A percentile compares a stretch with the other conserved stretches of the same genome.
Conservation (phyloP, 2,888 invertebrate species). For the Parnassius mnemosyne region DNA sequence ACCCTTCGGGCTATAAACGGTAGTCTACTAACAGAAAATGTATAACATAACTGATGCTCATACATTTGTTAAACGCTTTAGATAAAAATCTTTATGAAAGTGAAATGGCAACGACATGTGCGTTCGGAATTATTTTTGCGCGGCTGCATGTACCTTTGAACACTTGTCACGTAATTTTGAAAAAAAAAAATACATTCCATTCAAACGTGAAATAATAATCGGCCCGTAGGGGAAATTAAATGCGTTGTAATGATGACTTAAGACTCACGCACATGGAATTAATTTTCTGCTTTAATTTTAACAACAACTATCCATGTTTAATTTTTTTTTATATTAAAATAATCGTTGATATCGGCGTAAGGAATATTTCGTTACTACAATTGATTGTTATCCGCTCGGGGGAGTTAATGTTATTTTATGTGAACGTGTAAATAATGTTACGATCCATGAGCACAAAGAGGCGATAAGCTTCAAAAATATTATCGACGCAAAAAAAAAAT, state of each 20-base stretch:
- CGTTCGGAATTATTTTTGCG: constrained; percentile 43
- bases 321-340: neutral
- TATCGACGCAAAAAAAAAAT: constrained; percentile 63
- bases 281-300: neutral
- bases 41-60: constrained; percentile 27
- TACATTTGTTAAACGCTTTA: constrained; percentile 38
- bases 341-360: neutral
- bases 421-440: constrained; percentile 63
- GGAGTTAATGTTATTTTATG: constrained; percentile 48
- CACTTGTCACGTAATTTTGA: constrained; percentile 58
- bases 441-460: constrained; percentile 59
- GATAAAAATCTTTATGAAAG: constrained; percentile 58
- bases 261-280: neutral
- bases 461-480: constrained; percentile 72
- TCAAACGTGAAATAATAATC: constrained; percentile 4
- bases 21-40: constrained; percentile 24
- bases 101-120: constrained; percentile 41
- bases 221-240: constrained; percentile 39
- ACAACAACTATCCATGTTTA: neutral
- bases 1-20: constrained; percentile 18
- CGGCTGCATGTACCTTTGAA: constrained; percentile 40
- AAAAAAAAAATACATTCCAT: too few species aligned
- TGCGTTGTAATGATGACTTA: neutral
- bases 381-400: constrained; percentile 25
- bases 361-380: neutral